Evolutionary conservation across 2,888 invertebrate species (phyloP), one percentile per base, ranked within the genome.

Genomic region (Sinodicranocentrus sp.): DNA sequence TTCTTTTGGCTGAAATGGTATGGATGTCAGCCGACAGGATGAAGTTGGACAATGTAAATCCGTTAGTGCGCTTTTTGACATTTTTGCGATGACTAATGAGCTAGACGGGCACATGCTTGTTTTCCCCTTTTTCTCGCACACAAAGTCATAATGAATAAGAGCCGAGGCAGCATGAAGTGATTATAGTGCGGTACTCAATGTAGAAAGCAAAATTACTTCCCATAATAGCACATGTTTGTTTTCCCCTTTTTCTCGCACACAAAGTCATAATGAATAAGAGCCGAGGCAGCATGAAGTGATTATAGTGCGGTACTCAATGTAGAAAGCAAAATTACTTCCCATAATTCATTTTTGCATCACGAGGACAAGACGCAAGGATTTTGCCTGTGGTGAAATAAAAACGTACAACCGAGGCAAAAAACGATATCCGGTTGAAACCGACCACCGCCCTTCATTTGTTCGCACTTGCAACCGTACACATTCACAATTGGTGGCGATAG

Each of bases 361-460:
- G n/a, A n/a, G n/a, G 19, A 33, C 33, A 61, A n/a, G 1, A 17
- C 23, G 5, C 10, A 3, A 10, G 65, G 1, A 48, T 13, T 10
- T 21, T 71, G 39, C 54, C 57, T 33, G 17, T 39, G 54, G 21
- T 57, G 15, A 71, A 26, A 52, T 10, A 68, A n/a, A n/a, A n/a
- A n/a, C n/a, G n/a, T 44, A 44, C 2, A n/a, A 17, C 19, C 1
- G 23, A 15, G 5, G 21, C 52, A 33, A 19, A 52, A 21, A 26
- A 33, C 43, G 25, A 44, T 43, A 44, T 61, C 72, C 73, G 44
- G 44, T 2, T 21, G 44, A 44, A 33, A 63, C 75, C 75, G 63
- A 63, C 75, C 75, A 75, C 63, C 63, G 48, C 75, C 75, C 75
- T 48, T 75, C 28, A 48, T 61, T 61, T 61, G 44, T 52, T 63